Conservation (phyloP, 2,797 vertebrate species). For the Chiroxiphia lanceolata region DNA sequence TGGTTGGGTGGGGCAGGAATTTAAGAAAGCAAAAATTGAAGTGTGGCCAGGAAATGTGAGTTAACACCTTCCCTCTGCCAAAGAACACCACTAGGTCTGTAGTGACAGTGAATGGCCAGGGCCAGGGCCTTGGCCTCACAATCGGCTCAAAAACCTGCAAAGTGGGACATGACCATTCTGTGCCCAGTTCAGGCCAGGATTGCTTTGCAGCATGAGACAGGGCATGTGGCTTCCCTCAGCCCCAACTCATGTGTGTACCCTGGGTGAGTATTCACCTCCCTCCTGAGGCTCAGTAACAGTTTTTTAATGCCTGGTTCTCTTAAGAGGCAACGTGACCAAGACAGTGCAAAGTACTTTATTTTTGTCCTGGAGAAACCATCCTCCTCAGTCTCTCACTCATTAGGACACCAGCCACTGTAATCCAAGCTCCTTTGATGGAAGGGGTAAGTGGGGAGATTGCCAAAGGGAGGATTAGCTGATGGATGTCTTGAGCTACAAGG, state of each 20-base stretch:
- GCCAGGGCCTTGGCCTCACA: background rate
- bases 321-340: background rate
- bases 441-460: background rate
- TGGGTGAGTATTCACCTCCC: background rate
- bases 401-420: background rate
- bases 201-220: background rate
- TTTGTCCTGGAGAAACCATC: background rate
- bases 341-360: background rate
- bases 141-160: background rate
- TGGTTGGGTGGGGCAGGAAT: background rate
- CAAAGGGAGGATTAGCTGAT: background rate
- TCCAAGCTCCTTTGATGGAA: slow-evolving; percentile 15
- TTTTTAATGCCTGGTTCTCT: background rate
- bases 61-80: slow-evolving; percentile 11
- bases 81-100: background rate
- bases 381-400: slow-evolving; percentile 1
- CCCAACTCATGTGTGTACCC: background rate
- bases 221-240: background rate
- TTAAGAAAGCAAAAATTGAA: background rate
- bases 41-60: background rate
- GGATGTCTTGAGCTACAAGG: slow-evolving; percentile 13
- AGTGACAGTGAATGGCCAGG: background rate
- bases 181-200: background rate
- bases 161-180: background rate
- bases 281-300: background rate